Conservation (phyloP, 2,888 invertebrate species). For the Lycia hirtaria region DNA sequence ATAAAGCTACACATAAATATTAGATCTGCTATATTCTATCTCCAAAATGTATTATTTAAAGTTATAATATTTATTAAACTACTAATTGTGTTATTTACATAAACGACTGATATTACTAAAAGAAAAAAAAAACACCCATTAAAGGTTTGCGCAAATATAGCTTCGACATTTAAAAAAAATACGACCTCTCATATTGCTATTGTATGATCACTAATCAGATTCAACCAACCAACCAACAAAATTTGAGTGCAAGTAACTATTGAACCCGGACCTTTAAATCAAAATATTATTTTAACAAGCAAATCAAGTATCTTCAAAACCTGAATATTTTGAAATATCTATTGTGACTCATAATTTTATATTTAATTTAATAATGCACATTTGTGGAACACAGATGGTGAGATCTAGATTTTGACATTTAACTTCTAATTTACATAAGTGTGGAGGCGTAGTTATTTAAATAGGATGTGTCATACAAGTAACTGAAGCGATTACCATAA, state of each 20-base stretch:
- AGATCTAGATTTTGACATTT: constrained; percentile 41
- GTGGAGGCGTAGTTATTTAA: constrained; percentile 28
- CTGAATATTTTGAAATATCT: constrained; percentile 1
- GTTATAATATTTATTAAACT: no score
- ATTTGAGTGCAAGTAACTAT: no score
- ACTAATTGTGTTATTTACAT: no score
- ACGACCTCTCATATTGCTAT: no score
- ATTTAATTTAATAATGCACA: constrained; percentile 3
- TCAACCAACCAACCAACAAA: no score
- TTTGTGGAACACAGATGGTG: constrained; percentile 10
- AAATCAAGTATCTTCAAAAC: not conserved
- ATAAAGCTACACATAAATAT: no score
- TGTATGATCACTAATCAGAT: no score
- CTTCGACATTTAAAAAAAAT: no score
- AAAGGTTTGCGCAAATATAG: no score
- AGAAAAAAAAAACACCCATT: no score
- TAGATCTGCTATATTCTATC: no score
- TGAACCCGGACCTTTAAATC: not conserved
- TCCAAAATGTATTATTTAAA: no score
- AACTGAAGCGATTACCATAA: constrained; percentile 3
- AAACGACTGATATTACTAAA: not conserved
- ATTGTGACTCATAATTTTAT: constrained; percentile 5
- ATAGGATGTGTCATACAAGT: constrained; percentile 10
- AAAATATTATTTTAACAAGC: not conserved
- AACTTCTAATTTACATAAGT: constrained; percentile 29